Conservation (phyloP, 1,140 invertebrate species). For the Drosophila erecta region DNA sequence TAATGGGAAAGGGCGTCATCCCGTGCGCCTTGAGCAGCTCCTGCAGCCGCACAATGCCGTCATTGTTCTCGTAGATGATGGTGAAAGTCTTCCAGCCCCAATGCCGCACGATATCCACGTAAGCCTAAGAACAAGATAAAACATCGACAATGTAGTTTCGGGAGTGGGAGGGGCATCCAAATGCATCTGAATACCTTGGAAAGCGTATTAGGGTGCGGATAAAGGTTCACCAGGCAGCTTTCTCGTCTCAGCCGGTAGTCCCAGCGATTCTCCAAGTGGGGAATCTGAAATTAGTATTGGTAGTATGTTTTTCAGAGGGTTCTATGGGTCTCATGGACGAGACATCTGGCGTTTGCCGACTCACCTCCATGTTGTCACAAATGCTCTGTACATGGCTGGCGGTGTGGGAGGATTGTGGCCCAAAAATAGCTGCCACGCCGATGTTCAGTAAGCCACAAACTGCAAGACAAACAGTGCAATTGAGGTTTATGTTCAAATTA, state of each 20-base stretch:
- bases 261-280: conserved; percentile 97
- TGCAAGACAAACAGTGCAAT: conserved; percentile 85
- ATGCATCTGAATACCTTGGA: conserved; percentile 89
- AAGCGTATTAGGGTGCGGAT: conserved; percentile 95
- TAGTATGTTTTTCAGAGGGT: conserved; percentile 27
- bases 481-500: conserved; percentile 27
- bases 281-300: conserved; percentile 86
- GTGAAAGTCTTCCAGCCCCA: conserved; percentile 97
- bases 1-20: conserved; percentile 92
- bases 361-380: conserved; percentile 95
- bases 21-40: conserved; percentile 96
- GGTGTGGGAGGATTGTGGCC: conserved; percentile 95
- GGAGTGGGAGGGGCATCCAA: background rate
- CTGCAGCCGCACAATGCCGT: conserved; percentile 95
- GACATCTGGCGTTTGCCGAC: conserved; percentile 2
- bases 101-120: conserved; percentile 94
- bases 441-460: conserved; percentile 94
- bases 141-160: conserved; percentile 14
- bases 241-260: conserved; percentile 94
- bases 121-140: conserved; percentile 88
- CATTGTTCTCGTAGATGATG: conserved; percentile 97
- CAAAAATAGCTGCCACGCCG: conserved; percentile 97
- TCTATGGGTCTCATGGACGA: background rate
- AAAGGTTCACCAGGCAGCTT: conserved; percentile 96
- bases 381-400: conserved; percentile 97